Evolutionary conservation across 2,797 vertebrate genomes (phyloP), one percentile per base, ranked within the genome.

Genomic region (Sebastes diaconus): DNA sequence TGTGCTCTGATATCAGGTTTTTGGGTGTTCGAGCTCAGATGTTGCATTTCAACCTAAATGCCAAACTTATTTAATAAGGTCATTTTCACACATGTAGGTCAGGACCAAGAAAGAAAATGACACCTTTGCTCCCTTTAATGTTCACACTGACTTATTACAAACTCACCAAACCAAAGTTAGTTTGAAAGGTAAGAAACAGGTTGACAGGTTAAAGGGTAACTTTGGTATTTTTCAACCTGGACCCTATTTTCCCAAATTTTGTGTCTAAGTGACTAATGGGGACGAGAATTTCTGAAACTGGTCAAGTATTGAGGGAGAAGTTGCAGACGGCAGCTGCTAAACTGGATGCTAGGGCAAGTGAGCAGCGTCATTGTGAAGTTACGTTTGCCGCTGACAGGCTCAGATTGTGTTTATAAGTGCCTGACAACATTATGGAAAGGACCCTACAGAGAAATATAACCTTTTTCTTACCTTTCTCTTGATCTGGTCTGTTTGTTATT

Each of bases 131-230:
- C 14, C 13, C 5, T 42, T 42, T 16, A 0, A 0, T 57, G 22
- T 57, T 59, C 54, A 57, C 52, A 9, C 8, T 36, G 61, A 22
- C 61, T 36, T 39, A 12, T 27, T 58, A 0, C 22, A 27, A 39
- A 59, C 10, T n/a, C 1, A 65, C 30, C n/a, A 25, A 36, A 24
- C 18, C 57, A 29, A 59, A 66, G 39, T 50, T 50, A 4, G 25
- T 20, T 50, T 29, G 24, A 66, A 46, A 0, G 3, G 5, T n/a
- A 25, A 2, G 0, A 0, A 42, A 42, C 22, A 16, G 22, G 22
- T 46, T 65, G 24, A 16, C 10, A 25, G 24, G 24, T 57, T 29
- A 30, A 54, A 54, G 50, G 50, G 18, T 20, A 52, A 9, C 50
- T 52, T n/a, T 52, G 39, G 39, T 42, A 42, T 42, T 42, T 42